phyloP scores from a whole-genome alignment of 2,797 vertebrate species.

The Cynopterus sphinx region DNA sequence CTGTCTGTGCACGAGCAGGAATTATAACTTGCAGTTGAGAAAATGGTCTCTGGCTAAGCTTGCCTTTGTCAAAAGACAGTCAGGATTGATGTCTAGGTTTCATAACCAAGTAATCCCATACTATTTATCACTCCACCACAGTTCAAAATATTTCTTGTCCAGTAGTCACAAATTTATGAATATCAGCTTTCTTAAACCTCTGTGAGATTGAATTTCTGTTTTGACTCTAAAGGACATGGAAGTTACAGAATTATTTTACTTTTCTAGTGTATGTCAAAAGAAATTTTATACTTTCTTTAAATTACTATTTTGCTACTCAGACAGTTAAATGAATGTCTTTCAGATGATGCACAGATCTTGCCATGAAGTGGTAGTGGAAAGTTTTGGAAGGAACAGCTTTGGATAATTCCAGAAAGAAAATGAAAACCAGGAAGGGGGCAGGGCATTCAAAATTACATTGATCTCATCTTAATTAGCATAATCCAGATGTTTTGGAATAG shows the following conservation, averaged over 20 bases:
- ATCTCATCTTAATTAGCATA: neutral
- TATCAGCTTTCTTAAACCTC: neutral
- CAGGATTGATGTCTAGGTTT: neutral
- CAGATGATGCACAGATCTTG: neutral
- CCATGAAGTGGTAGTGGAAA: neutral
- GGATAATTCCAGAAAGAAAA: neutral
- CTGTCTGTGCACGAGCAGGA: neutral
- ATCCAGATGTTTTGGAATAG: neutral
- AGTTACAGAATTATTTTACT: conserved; percentile 10
- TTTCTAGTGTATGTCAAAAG: neutral
- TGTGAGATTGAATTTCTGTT: neutral
- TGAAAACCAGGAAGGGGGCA: neutral
- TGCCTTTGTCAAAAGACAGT: conserved; percentile 15
- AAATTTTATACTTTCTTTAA: neutral
- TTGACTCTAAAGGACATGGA: neutral
- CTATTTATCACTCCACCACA: neutral
- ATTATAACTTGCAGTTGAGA: neutral
- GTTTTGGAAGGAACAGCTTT: conserved; percentile 30
- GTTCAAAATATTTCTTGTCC: neutral
- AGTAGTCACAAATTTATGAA: neutral
- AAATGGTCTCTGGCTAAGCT: neutral
- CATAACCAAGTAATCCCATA: neutral
- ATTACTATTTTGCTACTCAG: neutral
- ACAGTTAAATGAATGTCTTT: conserved; percentile 7
- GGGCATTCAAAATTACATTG: neutral